Conservation (phyloP, 1,140 invertebrate species). For the Cherax destructor region DNA sequence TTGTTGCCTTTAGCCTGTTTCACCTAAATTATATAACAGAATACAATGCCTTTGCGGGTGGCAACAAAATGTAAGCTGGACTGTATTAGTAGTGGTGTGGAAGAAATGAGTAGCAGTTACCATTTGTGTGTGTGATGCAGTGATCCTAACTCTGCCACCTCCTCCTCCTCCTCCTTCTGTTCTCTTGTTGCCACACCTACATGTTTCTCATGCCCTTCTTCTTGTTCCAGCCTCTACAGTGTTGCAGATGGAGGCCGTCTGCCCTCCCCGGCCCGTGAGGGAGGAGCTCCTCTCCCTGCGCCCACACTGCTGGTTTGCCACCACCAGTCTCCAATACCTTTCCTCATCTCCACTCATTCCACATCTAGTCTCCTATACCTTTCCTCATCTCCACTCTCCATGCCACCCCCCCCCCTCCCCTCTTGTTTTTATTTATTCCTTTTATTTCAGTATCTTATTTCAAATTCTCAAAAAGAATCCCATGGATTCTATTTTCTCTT, state of each 20-base stretch:
- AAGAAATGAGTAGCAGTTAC: too few relatives aligned
- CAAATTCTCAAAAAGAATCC: not conserved
- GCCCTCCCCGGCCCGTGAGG: not conserved
- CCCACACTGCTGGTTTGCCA: slow-evolving; percentile 16
- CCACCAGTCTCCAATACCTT: slow-evolving; percentile 21
- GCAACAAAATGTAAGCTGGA: too few relatives aligned
- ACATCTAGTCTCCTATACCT: not conserved
- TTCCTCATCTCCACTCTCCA: too few relatives aligned
- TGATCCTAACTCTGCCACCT: not conserved
- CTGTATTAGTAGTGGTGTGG: too few relatives aligned
- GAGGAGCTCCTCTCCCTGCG: not conserved
- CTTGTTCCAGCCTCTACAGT: slow-evolving; percentile 55
- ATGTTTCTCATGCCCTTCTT: slow-evolving; percentile 56
- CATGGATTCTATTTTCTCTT: not conserved
- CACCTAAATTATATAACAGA: too few relatives aligned
- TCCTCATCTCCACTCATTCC: not conserved
- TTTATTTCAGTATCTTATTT: not conserved
- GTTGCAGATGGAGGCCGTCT: slow-evolving; percentile 34
- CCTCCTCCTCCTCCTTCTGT: not conserved
- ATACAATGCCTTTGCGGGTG: too few relatives aligned
- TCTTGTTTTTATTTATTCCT: not conserved
- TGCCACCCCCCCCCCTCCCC: too few relatives aligned
- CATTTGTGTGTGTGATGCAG: too few relatives aligned
- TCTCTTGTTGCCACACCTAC: not conserved
- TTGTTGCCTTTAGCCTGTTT: too few relatives aligned